These are phyloP conservation scores for Antidorcas marsupialis DNA, from an alignment of 2,113 vertebrate species.

Conservation along the genomic window DNA sequence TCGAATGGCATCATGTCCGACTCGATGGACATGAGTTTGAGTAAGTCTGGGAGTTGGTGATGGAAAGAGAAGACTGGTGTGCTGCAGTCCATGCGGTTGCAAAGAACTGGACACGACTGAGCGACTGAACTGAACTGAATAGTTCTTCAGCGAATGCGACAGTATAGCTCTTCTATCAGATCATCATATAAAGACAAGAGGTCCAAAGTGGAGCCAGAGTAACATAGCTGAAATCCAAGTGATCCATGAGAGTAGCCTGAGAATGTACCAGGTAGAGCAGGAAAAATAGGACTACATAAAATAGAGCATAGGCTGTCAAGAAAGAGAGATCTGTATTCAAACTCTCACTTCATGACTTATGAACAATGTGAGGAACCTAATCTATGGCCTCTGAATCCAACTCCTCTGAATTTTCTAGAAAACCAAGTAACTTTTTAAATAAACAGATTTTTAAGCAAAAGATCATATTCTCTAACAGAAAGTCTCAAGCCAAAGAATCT, in stretches of 20 bases:
- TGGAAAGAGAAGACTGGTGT: neutral
- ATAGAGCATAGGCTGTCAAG: neutral
- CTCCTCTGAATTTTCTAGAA: neutral
- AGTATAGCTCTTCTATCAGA: neutral
- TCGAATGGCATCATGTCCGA: neutral
- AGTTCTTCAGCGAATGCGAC: neutral
- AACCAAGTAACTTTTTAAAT: neutral
- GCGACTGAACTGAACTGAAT: neutral
- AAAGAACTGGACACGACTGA: neutral
- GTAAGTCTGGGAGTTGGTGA: neutral
- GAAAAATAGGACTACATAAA: neutral
- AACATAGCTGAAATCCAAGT: neutral
- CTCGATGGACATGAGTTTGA: neutral
- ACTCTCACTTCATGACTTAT: neutral
- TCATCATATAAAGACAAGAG: neutral
- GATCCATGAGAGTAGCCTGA: neutral
- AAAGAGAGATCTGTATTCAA: neutral
- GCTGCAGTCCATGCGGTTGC: rapidly evolving
- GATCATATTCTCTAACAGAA: neutral
- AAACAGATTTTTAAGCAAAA: neutral
- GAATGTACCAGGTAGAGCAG: neutral
- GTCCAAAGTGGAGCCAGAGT: neutral
- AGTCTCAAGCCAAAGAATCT: neutral
- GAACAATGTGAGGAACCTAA: neutral
- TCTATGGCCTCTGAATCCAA: neutral